Base-by-base conservation (phyloP, 2,113 vertebrate genomes). In the Mormoops blainvillei region DNA sequence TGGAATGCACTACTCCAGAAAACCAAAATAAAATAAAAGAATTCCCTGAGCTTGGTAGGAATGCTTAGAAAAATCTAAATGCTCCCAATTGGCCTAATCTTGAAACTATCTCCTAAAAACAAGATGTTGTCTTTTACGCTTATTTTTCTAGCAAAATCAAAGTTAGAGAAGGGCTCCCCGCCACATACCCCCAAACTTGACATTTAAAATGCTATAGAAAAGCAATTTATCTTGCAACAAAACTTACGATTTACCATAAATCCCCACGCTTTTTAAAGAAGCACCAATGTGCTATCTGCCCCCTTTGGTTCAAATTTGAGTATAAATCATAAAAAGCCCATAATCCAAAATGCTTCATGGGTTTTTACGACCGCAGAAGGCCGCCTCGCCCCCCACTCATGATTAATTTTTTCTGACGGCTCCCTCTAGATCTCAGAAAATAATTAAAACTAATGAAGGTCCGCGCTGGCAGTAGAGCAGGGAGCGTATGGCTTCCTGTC, bases 381-480 rank as follows among this genome's bases (percentile, higher is more conserved):
- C 97, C 94, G 95, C 89, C 56, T 94, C 88, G 94, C 96, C 86
- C 95, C 86, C 95, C 90, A 83, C 81, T 97, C 86, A 96, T 96
- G 97, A 98, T 98, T 98, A 97, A 97, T 97, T 97, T 97, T 95
- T 96, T 97, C 86, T 96, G 97, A 98, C 91, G 95, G 94, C 61
- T 98, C 98, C 98, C 97, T 96, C 82, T 96, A 98, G 98, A 97
- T 98, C 97, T 97, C 94, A 12, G 68, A 41, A 24, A 41, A 70
- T 41, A 70, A 41, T 70, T 38, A 70, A 38, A 38, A 41, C 68
- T 10, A 38, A 70, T 13, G 68, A 70, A 20, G 13, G 36, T 24
- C 68, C 2, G 4, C 19, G 10, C n/a, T 77, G 94, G 84, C 94
- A 94, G 89, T 38, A 67, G 92, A 94, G 96, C 95, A 70, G 58